These are phyloP conservation scores for Python bivittatus DNA, from an alignment of 2,113 vertebrate species.

Conservation along the genomic window DNA sequence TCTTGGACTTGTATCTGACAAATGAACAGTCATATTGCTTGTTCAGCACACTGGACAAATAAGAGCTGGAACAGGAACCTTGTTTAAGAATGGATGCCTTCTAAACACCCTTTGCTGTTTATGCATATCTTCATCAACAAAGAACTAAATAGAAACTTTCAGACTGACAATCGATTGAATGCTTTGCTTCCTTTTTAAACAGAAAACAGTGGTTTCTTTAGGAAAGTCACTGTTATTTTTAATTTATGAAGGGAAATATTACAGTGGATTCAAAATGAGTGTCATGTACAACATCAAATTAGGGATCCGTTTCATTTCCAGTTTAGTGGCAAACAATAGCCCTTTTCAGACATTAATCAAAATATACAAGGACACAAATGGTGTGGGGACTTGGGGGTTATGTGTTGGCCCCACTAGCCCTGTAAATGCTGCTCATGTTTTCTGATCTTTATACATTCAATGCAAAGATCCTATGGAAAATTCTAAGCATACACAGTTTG, in stretches of 20 bases:
- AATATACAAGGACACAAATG: neutral
- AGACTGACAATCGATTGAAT: neutral
- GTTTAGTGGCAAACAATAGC: neutral
- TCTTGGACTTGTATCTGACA: conserved; percentile 47
- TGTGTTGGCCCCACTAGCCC: neutral
- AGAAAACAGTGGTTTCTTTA: neutral
- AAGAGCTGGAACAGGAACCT: conserved; percentile 17
- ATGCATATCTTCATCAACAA: conserved; percentile 23
- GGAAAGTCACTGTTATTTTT: neutral
- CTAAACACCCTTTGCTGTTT: conserved; percentile 13
- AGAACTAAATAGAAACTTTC: conserved; percentile 38
- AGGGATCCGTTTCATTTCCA: neutral
- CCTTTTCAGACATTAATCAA: neutral
- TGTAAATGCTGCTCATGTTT: neutral
- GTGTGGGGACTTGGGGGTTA: neutral
- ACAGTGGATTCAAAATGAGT: neutral
- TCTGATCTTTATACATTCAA: neutral
- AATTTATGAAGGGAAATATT: neutral
- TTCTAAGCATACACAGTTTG: neutral
- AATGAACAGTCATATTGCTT: conserved; percentile 38
- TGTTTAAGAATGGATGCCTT: neutral
- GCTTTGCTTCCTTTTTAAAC: neutral
- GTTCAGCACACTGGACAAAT: conserved; percentile 51
- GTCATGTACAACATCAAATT: neutral
- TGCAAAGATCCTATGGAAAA: neutral